A percentile compares a stretch with the other conserved stretches of the same genome.
phyloP scores from a whole-genome alignment of 1,140 invertebrate species.

The Batillaria attramentaria region DNA sequence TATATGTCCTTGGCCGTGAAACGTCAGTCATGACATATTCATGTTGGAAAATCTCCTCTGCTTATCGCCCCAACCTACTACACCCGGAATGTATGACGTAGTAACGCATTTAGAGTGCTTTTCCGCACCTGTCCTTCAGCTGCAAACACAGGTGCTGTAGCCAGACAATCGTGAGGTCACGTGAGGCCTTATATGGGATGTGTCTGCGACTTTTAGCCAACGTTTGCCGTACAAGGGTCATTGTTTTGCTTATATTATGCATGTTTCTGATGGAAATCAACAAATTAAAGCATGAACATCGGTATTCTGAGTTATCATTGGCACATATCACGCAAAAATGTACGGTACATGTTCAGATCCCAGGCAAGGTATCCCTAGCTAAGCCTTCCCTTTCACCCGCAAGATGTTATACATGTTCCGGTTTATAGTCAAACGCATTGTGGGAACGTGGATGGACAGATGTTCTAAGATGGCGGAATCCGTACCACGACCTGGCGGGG shows the following conservation, averaged over 20 bases:
- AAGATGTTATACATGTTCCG: conserved; percentile 29
- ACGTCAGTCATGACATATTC: conserved; percentile 25
- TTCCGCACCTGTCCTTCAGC: conserved; percentile 34
- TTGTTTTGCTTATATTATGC: too few species aligned
- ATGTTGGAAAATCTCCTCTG: conserved; percentile 27
- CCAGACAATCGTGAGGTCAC: conserved; percentile 17
- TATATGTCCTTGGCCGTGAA: conserved; percentile 27
- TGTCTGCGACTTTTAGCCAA: too few species aligned
- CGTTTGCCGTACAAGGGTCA: too few species aligned
- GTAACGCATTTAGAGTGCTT: conserved; percentile 1
- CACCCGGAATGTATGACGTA: conserved; percentile 19
- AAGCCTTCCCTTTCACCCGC: not conserved
- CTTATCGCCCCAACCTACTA: conserved; percentile 23
- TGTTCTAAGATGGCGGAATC: conserved; percentile 45
- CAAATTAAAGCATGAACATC: too few species aligned
- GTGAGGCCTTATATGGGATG: conserved; percentile 1
- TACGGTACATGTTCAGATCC: too few species aligned
- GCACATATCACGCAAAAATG: too few species aligned
- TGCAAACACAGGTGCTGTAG: conserved; percentile 31
- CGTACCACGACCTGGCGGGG: conserved; percentile 27
- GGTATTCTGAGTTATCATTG: too few species aligned
- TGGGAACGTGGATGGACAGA: conserved; percentile 41
- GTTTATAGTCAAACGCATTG: conserved; percentile 37
- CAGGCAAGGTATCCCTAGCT: not conserved
- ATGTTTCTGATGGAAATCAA: too few species aligned